Evolutionary conservation across 2,797 vertebrate genomes (phyloP), one percentile per base, ranked within the genome.

Genomic region (Notamacropus eugenii): DNA sequence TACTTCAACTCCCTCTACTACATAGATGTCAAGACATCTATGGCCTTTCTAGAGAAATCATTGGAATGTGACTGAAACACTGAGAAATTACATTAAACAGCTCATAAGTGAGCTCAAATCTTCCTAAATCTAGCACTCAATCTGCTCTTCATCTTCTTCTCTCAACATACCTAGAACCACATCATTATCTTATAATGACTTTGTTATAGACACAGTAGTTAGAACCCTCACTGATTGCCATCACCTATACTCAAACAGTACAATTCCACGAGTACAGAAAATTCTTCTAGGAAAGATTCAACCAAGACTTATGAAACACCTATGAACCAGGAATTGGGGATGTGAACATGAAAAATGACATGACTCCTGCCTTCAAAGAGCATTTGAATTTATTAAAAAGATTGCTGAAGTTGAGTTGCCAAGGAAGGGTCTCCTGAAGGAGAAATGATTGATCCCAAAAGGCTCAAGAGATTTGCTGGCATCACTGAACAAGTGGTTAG

Each of bases 391-490:
- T 82, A 82, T 46, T 82, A 46, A 40, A 82, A 46, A 82, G 22
- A 46, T 50, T 27, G 22, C 40, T 27, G 74, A 50, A 50, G 10
- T 40, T 82, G 16, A 12, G 28, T 55, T 90, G 50, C 87, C 31
- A 0, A 2, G 16, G 12, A 29, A 4, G 0, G 16, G 0, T 67
- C 24, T 92, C 31, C 90, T 27, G 11, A n/a, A 27, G 14, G 1
- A 87, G 19, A 1, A n/a, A 90, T 16, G 2, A 82, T 1, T 87
- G 74, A 29, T 22, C 3, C 8, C 11, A 19, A 31, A 82, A 34
- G 4, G 19, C 19, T 74, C n/a, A 6, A 16, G 31, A 1, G 50
- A 93, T 3, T 82, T 52, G 40, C 28, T 3, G 19, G 52, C 58
- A 10, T 2, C 27, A 22, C 22, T 95, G 59, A 9, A 40, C 14